Conservation (phyloP, 2,797 vertebrate species). For the Australoheros facetus region DNA sequence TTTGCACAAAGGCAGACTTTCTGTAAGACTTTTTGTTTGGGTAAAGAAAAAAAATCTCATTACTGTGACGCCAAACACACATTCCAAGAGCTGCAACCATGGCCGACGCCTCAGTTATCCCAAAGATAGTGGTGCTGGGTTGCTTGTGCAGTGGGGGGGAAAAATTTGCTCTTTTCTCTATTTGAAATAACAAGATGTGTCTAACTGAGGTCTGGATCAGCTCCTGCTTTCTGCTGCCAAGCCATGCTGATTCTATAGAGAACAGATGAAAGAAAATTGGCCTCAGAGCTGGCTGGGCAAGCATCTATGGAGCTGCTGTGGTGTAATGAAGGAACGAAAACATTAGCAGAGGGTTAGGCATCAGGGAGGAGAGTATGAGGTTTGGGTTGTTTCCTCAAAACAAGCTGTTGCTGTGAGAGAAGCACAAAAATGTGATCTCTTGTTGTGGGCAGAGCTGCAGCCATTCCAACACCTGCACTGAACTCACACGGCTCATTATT, state of each 20-base stretch:
- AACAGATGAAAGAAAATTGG: constrained; percentile 47
- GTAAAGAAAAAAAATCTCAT: constrained; percentile 10
- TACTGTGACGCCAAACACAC: constrained; percentile 26
- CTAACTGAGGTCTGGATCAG: constrained; percentile 22
- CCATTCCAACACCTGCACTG: constrained; percentile 33
- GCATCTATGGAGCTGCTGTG: constrained; percentile 28
- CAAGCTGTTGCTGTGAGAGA: constrained; percentile 25
- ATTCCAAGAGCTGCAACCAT: constrained; percentile 14
- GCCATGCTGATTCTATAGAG: constrained; percentile 3
- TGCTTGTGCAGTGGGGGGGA: not conserved
- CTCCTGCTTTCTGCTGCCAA: constrained; percentile 21
- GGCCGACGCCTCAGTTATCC: constrained; percentile 17
- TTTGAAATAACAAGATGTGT: constrained; percentile 53
- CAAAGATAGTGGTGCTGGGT: constrained; percentile 4
- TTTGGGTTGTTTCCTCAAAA: constrained; percentile 5
- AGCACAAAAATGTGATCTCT: constrained; percentile 22
- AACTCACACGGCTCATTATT: constrained; percentile 48
- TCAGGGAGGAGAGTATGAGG: constrained; percentile 18
- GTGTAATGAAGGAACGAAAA: constrained; percentile 32
- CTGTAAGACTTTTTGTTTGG: not conserved
- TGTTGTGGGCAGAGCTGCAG: constrained; percentile 22
- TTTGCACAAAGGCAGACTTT: constrained; percentile 9
- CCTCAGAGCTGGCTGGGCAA: constrained; percentile 15
- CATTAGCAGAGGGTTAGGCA: constrained; percentile 27
- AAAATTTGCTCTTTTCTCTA: constrained; percentile 20